These are phyloP conservation scores for Phainopepla nitens DNA, from an alignment of 2,113 vertebrate species.

Conservation along the genomic window DNA sequence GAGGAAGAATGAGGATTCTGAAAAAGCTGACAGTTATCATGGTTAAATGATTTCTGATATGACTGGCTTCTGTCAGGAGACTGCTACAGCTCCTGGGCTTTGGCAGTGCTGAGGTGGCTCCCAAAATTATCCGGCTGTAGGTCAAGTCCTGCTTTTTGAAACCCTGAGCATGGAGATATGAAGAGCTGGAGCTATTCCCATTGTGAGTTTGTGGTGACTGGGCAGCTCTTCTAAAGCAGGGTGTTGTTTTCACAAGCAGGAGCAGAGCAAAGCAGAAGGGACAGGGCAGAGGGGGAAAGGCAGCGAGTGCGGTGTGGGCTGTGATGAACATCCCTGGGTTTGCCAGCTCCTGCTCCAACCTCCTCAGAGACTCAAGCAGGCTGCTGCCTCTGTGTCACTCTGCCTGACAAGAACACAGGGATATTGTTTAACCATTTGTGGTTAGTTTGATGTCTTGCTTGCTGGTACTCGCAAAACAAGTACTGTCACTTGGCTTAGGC, in stretches of 20 bases:
- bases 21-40: not conserved
- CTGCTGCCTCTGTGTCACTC: not conserved
- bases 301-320: not conserved
- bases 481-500: not conserved
- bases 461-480: not conserved
- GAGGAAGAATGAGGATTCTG: not conserved
- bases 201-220: not conserved
- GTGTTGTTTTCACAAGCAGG: not conserved
- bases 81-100: not conserved
- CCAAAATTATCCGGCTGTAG: not conserved
- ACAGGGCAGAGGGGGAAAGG: not conserved
- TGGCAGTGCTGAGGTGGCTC: not conserved
- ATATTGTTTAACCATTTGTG: slow-evolving; percentile 9
- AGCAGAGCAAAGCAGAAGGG: not conserved
- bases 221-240: not conserved
- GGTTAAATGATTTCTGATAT: not conserved
- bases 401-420: not conserved
- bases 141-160: not conserved
- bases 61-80: not conserved
- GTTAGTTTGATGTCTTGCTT: slow-evolving; percentile 9
- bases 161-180: not conserved
- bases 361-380: not conserved
- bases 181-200: not conserved
- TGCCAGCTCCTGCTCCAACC: not conserved
- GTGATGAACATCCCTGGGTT: not conserved